Evolutionary conservation across 2,113 vertebrate genomes (phyloP), one percentile per base, ranked within the genome.

Genomic region (Chamaetylas fuelleborni): DNA sequence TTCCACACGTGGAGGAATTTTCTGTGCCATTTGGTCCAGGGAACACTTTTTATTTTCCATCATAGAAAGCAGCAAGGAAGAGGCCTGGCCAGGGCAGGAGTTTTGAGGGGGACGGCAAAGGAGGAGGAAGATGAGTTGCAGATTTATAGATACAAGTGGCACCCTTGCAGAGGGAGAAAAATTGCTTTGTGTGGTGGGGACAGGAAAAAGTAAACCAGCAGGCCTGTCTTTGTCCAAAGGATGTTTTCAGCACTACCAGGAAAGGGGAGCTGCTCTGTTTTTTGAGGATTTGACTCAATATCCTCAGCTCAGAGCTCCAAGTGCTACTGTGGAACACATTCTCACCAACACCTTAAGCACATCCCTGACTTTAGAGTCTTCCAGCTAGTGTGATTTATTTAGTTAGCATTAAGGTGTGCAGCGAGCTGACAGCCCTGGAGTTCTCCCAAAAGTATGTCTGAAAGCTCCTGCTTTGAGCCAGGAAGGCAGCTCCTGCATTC

Each of bases 21-120:
- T 92, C 48, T 50, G 29, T 43, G 56, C 0, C 2, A 54, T 81
- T 51, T 90, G 31, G 70, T 53, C 73, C 65, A 77, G 47, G 8
- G 25, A 82, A 93, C 34, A 24, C 24, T 40, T 73, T 71, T 53
- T 86, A 58, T 89, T 93, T 60, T 65, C 78, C 84, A 86, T 57
- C 74, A 92, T 31, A 71, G 79, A 85, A 89, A 74, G 24, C 15
- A 45, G 51, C 1, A 16, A 76, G n/a, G 48, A 60, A 72, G 73
- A 76, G 56, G 47, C 25, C 69, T 69, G 33, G 25, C 4, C 42
- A 77, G 77, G 54, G 50, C 56, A 83, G 43, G 53, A 1, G 0
- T 64, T 60, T 57, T 5, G 14, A 93, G 34, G 14, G 54, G 43
- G 18, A 74, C 78, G 19, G 36, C 36, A 81, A 64, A 62, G 45